Conservation (phyloP, 2,113 vertebrate species). For the Rutilus rutilus region DNA sequence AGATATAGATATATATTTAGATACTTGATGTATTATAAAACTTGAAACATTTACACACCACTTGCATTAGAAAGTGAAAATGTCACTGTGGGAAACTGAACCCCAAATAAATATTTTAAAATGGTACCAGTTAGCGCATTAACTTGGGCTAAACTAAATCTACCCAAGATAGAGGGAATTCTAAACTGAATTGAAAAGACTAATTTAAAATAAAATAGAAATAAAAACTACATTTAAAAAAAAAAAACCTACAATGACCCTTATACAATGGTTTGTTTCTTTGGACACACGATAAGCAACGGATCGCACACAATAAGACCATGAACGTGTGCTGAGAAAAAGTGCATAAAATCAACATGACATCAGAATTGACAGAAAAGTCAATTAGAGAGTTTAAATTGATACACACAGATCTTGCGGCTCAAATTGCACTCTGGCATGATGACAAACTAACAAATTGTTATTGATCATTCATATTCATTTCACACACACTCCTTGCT, state of each 20-base stretch:
- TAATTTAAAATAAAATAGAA: not conserved
- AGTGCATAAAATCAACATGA: too few species aligned
- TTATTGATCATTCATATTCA: not conserved
- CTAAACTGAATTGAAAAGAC: not conserved
- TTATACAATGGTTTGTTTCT: too few species aligned
- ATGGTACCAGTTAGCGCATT: not conserved
- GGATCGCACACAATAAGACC: too few species aligned
- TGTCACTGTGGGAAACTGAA: not conserved
- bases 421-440: not conserved
- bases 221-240: too few species aligned
- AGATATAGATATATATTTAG: not conserved
- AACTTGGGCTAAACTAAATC: not conserved
- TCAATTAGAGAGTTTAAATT: constrained; percentile 2
- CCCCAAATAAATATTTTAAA: not conserved
- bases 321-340: too few species aligned
- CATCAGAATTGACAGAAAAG: not conserved
- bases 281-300: too few species aligned
- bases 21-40: not conserved
- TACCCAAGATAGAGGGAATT: not conserved
- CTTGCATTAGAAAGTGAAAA: not conserved
- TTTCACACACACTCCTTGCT: not conserved
- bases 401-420: not conserved
- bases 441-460: constrained; percentile 7
- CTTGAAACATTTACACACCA: not conserved
- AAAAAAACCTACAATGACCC: too few species aligned